Conservation (phyloP, 1,140 invertebrate species). For the Drosophila mojavensis region DNA sequence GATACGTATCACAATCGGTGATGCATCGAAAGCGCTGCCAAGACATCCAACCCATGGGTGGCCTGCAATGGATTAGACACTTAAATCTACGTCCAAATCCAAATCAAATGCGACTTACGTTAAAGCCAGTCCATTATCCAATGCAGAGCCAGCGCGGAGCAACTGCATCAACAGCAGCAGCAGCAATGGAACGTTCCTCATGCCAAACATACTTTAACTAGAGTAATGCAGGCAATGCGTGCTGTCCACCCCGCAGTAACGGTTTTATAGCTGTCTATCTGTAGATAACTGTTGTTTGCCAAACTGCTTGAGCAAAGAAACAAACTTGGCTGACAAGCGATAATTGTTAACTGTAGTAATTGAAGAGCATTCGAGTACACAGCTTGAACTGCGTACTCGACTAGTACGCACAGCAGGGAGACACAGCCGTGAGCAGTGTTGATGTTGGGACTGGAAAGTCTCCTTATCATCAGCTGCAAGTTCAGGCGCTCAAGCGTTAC, state of each 20-base stretch:
- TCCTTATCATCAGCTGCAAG: too few relatives aligned
- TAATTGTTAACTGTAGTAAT: slow-evolving; percentile 58
- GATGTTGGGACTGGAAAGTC: neutral
- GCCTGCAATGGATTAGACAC: slow-evolving; percentile 85
- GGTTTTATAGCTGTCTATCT: slow-evolving; percentile 44
- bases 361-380: slow-evolving; percentile 46
- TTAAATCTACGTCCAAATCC: neutral
- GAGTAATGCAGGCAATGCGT: slow-evolving; percentile 37
- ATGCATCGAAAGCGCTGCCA: slow-evolving; percentile 97
- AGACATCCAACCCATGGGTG: slow-evolving; percentile 95
- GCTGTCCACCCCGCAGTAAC: slow-evolving; percentile 21
- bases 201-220: slow-evolving; percentile 39
- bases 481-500: too few relatives aligned
- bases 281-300: slow-evolving; percentile 15
- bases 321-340: slow-evolving; percentile 30
- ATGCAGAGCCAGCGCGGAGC: slow-evolving; percentile 57
- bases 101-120: slow-evolving; percentile 40
- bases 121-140: slow-evolving; percentile 92
- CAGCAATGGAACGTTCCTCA: slow-evolving; percentile 13
- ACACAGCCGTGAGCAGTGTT: neutral
- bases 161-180: slow-evolving; percentile 43
- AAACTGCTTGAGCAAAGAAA: slow-evolving; percentile 8
- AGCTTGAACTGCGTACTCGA: slow-evolving; percentile 6
- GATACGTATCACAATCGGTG: slow-evolving; percentile 96
- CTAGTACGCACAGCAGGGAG: too few relatives aligned